phyloP scores from a whole-genome alignment of 2,888 invertebrate genomes.

The Sarcophaga variegata region DNA sequence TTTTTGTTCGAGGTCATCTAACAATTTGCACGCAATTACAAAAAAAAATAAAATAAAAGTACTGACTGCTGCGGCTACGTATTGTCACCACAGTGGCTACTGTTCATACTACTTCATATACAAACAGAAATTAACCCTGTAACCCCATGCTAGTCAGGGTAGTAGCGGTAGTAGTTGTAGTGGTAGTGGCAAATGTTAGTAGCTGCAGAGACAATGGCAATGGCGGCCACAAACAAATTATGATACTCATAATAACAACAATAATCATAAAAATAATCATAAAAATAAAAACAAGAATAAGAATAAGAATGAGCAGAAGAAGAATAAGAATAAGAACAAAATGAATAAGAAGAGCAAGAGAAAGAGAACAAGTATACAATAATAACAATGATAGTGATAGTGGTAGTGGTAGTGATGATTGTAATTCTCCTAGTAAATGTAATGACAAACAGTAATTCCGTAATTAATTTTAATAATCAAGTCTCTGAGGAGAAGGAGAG shows the following conservation, averaged over 20 bases:
- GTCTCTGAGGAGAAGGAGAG: background rate
- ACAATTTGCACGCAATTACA: constrained; percentile 49
- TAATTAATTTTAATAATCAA: constrained; percentile 45
- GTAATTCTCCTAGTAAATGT: background rate
- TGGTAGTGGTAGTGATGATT: background rate
- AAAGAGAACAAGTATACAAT: background rate
- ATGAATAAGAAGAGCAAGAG: too few relatives aligned
- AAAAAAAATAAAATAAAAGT: background rate
- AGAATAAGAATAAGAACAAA: too few relatives aligned
- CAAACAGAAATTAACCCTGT: background rate
- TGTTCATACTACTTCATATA: background rate
- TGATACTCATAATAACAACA: background rate
- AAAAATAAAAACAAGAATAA: too few relatives aligned
- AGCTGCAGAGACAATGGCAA: background rate
- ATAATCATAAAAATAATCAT: too few relatives aligned
- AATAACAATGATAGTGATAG: background rate
- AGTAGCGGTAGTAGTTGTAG: background rate
- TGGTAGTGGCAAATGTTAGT: background rate
- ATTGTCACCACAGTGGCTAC: background rate
- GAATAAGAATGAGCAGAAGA: too few relatives aligned
- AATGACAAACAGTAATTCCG: constrained; percentile 32
- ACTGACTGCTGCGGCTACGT: background rate
- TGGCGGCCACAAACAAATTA: background rate
- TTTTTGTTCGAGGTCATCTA: constrained; percentile 29
- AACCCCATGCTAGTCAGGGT: background rate